A percentile compares a stretch with the other conserved stretches of the same genome.
Conservation (phyloP, 2,113 vertebrate species). For the Melanotaenia duboulayi region DNA sequence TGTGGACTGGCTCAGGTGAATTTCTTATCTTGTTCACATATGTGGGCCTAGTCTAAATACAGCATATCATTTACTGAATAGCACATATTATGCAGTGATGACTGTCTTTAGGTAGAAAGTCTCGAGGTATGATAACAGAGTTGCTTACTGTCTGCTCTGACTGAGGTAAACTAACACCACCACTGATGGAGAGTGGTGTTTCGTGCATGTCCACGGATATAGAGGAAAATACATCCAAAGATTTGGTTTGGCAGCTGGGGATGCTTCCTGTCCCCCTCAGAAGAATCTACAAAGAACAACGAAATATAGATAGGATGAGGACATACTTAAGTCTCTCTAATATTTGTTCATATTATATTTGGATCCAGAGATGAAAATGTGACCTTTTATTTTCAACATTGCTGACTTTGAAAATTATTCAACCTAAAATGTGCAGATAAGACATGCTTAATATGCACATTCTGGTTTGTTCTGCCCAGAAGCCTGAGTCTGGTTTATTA, state of each 20-base stretch:
- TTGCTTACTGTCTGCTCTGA: constrained; percentile 54
- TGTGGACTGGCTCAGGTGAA: constrained; percentile 26
- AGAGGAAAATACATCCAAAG: constrained; percentile 46
- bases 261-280: constrained; percentile 44
- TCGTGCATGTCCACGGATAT: constrained; percentile 44
- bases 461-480: too few relatives aligned
- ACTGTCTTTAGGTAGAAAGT: background rate
- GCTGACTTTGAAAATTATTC: too few relatives aligned
- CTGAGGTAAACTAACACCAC: constrained; percentile 24
- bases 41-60: constrained; percentile 48
- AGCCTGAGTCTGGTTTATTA: too few relatives aligned
- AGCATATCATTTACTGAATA: constrained; percentile 4
- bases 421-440: too few relatives aligned
- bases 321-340: constrained; percentile 2
- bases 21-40: constrained; percentile 52
- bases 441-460: too few relatives aligned
- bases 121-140: background rate
- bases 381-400: background rate
- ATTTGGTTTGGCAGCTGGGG: constrained; percentile 52
- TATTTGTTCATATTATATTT: too few relatives aligned
- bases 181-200: constrained; percentile 24
- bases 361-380: background rate
- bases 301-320: constrained; percentile 16
- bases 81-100: background rate
- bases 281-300: constrained; percentile 35